Conservation (phyloP, 2,113 vertebrate species). For the Cyphomyrus discorhynchus region DNA sequence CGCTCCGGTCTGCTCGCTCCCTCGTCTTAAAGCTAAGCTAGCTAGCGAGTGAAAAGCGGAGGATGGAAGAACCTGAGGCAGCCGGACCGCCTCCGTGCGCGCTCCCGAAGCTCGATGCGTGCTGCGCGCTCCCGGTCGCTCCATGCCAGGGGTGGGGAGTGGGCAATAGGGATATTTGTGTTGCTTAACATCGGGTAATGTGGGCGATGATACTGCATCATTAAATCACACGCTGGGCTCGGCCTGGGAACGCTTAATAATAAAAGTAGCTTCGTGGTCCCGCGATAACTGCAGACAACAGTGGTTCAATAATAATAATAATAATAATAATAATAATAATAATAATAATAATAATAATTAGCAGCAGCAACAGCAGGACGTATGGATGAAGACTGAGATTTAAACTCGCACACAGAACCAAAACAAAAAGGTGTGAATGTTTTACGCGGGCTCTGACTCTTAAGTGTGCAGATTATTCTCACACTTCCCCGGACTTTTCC, state of each 20-base stretch:
- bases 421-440: background rate
- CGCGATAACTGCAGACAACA: background rate
- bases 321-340: background rate
- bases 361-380: background rate
- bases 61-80: conserved; percentile 58
- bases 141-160: conserved; percentile 18
- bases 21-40: conserved; percentile 58
- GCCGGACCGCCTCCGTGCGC: conserved; percentile 68
- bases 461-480: background rate
- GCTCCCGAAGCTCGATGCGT: conserved; percentile 45
- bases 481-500: background rate
- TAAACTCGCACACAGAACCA: background rate
- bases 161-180: background rate
- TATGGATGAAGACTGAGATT: background rate
- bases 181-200: background rate
- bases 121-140: conserved; percentile 44
- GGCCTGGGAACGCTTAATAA: background rate
- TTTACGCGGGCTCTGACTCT: background rate
- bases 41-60: conserved; percentile 39
- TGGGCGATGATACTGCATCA: background rate
- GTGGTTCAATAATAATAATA: background rate
- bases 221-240: background rate
- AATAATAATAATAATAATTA: background rate
- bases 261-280: background rate
- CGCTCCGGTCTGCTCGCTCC: conserved; percentile 53